Evolutionary conservation across 2,888 invertebrate genomes (phyloP).

Genomic region (Polyploca ridens): DNA sequence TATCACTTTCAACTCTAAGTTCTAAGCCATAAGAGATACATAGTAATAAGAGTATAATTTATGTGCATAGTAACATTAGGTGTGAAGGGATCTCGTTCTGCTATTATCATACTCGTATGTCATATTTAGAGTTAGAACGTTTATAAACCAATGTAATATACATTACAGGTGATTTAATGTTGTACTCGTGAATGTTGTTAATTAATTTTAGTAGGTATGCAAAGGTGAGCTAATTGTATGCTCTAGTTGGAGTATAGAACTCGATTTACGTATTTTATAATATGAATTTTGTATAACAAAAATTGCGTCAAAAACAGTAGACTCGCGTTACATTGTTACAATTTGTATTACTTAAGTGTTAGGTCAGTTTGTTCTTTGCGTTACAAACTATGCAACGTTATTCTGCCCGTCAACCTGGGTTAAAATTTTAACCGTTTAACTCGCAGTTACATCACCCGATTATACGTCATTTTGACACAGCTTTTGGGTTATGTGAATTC

Average conservation of each 20-base stretch:
- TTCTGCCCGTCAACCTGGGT: no score
- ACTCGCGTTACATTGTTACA: no score
- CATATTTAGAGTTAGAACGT: constrained; percentile 25
- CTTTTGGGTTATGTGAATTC: no score
- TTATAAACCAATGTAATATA: constrained; percentile 8
- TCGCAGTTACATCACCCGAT: no score
- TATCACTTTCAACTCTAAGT: constrained; percentile 29
- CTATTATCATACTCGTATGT: constrained; percentile 43
- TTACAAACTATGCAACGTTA: no score
- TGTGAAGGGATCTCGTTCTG: constrained; percentile 43
- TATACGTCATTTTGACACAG: no score
- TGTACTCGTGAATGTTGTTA: not conserved
- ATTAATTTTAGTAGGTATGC: not conserved
- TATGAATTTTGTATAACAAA: no score
- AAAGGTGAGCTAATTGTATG: constrained; percentile 3
- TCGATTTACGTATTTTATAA: not conserved
- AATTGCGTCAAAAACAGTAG: no score
- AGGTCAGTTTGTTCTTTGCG: no score
- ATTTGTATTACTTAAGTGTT: no score
- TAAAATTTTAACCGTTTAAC: no score
- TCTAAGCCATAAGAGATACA: constrained; percentile 25
- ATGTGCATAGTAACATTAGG: constrained; percentile 49
- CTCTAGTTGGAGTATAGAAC: not conserved
- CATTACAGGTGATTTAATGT: not conserved
- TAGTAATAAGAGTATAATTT: constrained; percentile 35